Evolutionary conservation across 2,113 vertebrate species (phyloP).

Genomic region (Cheirogaleus medius): DNA sequence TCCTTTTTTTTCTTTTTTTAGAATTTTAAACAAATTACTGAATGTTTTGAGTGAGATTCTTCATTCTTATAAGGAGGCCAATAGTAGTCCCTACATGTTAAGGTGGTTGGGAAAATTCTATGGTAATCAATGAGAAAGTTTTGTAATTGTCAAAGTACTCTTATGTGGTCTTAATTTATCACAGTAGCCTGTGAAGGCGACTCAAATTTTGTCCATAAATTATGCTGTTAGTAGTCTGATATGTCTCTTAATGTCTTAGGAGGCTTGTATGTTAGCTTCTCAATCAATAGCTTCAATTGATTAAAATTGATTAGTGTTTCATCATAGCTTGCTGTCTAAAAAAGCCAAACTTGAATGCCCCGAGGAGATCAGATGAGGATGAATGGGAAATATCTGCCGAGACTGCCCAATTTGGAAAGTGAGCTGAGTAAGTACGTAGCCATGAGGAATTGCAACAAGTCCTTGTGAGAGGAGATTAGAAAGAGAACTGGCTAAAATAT

Average conservation of each 20-base stretch:
- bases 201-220: background rate
- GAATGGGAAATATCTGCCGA: background rate
- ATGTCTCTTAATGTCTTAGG: background rate
- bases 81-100: background rate
- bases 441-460: background rate
- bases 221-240: background rate
- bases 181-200: background rate
- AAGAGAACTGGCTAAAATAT: background rate
- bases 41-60: background rate
- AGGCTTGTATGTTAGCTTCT: background rate
- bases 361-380: background rate
- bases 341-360: background rate
- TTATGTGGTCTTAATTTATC: constrained; percentile 1
- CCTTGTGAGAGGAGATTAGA: background rate
- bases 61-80: background rate
- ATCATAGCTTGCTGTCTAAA: background rate
- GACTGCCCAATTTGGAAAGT: background rate
- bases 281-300: background rate
- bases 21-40: background rate
- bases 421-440: background rate
- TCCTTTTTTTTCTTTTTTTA: background rate
- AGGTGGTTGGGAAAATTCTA: background rate
- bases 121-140: background rate
- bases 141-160: background rate
- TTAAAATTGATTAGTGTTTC: background rate